These are phyloP conservation scores for Ichneumoninae sp. DNA, from an alignment of 2,888 invertebrate species.

Conservation along the genomic window DNA sequence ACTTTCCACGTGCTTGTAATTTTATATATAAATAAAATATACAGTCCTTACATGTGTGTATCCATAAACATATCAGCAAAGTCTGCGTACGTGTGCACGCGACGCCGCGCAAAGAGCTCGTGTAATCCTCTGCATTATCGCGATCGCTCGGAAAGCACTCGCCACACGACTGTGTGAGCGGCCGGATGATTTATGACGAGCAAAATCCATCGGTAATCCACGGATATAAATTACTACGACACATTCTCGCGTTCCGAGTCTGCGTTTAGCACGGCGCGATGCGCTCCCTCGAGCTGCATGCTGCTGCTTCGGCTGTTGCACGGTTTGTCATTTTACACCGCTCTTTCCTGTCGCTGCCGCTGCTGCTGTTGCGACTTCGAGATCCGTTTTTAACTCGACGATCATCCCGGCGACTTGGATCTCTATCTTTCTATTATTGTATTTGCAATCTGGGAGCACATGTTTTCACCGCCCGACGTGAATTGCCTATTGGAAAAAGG, in stretches of 20 bases:
- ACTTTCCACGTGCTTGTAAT: conserved; percentile 57
- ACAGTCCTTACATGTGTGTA: not conserved
- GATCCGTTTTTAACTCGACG: not conserved
- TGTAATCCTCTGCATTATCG: conserved; percentile 62
- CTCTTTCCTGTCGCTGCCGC: not conserved
- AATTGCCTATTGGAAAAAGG: not conserved
- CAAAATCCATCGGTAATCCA: conserved; percentile 65
- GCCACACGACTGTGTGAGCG: conserved; percentile 17
- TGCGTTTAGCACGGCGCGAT: conserved; percentile 28
- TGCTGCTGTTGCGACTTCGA: not conserved
- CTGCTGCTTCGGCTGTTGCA: not conserved
- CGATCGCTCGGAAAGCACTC: conserved; percentile 48
- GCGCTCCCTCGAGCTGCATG: not conserved
- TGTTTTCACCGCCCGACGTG: conserved; percentile 12
- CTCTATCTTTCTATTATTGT: conserved; percentile 15
- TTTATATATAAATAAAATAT: conserved; percentile 54
- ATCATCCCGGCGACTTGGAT: not conserved
- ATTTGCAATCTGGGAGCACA: conserved; percentile 2
- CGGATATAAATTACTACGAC: conserved; percentile 62
- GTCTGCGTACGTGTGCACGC: not conserved
- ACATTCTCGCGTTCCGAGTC: conserved; percentile 47
- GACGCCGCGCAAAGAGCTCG: conserved; percentile 55
- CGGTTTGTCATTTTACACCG: conserved; percentile 44
- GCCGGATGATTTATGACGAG: conserved; percentile 65
- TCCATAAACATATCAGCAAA: not conserved